Conservation (phyloP, 1,140 invertebrate species). For the Rhyzopertha dominica region DNA sequence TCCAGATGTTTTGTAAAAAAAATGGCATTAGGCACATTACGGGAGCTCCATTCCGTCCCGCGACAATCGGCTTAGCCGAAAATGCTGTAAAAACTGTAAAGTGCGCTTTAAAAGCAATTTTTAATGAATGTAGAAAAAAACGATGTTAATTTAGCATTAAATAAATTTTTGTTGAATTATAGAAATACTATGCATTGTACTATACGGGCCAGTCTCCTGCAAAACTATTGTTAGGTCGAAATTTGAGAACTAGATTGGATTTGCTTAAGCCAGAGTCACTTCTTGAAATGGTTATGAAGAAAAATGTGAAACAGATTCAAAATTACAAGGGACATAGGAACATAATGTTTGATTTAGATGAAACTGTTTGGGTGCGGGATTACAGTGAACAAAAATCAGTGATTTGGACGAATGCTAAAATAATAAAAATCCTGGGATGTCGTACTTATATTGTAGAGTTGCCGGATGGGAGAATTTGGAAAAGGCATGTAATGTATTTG, state of each 20-base stretch:
- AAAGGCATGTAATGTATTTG: conserved; percentile 12
- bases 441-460: conserved; percentile 12
- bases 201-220: conserved; percentile 20
- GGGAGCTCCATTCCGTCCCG: conserved; percentile 37
- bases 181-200: conserved; percentile 24
- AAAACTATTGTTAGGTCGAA: conserved; percentile 23
- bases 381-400: conserved; percentile 7
- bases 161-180: conserved; percentile 28
- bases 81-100: conserved; percentile 44
- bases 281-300: neutral
- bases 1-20: conserved; percentile 31
- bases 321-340: neutral
- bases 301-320: conserved; percentile 3
- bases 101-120: conserved; percentile 34
- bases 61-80: conserved; percentile 42
- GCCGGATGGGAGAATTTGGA: conserved; percentile 9
- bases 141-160: conserved; percentile 5
- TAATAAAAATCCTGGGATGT: conserved; percentile 9
- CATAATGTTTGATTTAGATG: conserved; percentile 1
- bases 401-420: conserved; percentile 7
- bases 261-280: neutral
- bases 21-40: conserved; percentile 37
- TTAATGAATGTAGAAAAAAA: conserved; percentile 7
- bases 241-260: conserved; percentile 24
- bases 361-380: conserved; percentile 9